phyloP scores from a whole-genome alignment of 2,888 invertebrate genomes.

The Syrphus vitripennis region DNA sequence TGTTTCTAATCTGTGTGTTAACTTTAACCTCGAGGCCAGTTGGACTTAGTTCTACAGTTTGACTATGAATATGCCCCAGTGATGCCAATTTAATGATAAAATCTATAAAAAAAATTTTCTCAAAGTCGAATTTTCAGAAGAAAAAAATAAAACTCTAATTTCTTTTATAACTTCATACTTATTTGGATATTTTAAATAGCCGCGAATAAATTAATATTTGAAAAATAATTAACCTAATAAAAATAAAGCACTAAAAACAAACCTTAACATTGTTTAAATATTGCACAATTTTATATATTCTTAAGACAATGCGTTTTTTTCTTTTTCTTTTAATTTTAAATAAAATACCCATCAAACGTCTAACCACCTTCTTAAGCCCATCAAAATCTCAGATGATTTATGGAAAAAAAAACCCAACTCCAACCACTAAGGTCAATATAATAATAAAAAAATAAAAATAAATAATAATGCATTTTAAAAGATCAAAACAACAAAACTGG shows the following conservation, averaged over 20 bases:
- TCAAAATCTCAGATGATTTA: background rate
- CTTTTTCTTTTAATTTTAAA: background rate
- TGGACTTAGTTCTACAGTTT: too few species aligned
- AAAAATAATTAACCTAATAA: background rate
- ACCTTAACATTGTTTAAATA: background rate
- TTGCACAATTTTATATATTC: background rate
- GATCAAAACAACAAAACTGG: constrained; percentile 38
- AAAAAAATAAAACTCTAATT: too few species aligned
- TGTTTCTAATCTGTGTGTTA: too few species aligned
- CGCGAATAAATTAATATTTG: background rate
- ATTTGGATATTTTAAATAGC: too few species aligned
- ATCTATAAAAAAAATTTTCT: too few species aligned
- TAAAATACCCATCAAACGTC: background rate
- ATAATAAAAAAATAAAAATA: background rate
- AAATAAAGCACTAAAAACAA: background rate
- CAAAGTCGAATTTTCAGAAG: too few species aligned
- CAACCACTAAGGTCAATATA: constrained; percentile 47
- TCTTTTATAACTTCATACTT: too few species aligned
- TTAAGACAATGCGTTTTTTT: background rate
- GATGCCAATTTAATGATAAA: too few species aligned
- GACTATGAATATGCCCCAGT: too few species aligned
- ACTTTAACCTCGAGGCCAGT: too few species aligned
- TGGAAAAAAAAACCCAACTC: constrained; percentile 3
- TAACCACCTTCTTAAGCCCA: background rate
- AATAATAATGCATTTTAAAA: constrained; percentile 44